Evolutionary conservation across 2,113 vertebrate genomes (phyloP).

Genomic region (Colius striatus): DNA sequence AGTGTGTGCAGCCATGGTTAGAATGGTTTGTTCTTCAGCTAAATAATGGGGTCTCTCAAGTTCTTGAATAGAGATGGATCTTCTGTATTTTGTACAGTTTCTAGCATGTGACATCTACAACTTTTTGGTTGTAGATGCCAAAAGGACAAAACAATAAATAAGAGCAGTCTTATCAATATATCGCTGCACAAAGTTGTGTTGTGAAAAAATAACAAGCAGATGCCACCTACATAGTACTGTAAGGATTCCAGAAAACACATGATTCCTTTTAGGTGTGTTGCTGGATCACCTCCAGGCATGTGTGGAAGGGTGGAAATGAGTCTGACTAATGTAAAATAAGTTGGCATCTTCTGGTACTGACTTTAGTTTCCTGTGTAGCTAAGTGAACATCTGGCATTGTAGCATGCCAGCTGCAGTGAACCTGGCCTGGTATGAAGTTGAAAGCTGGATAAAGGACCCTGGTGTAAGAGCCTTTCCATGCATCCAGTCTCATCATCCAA

Average conservation of each 20-base stretch:
- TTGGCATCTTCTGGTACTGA: not conserved
- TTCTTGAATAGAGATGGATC: not conserved
- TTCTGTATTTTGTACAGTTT: not conserved
- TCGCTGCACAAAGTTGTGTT: not conserved
- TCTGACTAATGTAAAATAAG: not conserved
- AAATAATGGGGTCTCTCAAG: not conserved
- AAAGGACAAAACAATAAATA: not conserved
- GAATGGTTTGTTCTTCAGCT: not conserved
- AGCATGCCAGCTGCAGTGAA: not conserved
- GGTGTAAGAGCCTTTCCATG: not conserved
- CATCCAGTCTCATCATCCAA: not conserved
- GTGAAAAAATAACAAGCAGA: slow-evolving; percentile 23
- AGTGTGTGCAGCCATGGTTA: not conserved
- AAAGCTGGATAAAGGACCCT: not conserved
- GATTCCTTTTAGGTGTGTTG: not conserved
- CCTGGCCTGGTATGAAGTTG: not conserved
- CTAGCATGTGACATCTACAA: not conserved
- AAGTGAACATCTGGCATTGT: not conserved
- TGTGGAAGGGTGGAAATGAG: not conserved
- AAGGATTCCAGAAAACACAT: not conserved
- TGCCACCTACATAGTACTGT: not conserved
- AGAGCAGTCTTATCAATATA: not conserved
- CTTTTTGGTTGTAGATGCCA: not conserved
- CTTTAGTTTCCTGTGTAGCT: not conserved
- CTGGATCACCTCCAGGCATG: not conserved